Evolutionary conservation across 2,888 invertebrate genomes (phyloP), one percentile per base, ranked within the genome.

Genomic region (Nebria brevicollis): DNA sequence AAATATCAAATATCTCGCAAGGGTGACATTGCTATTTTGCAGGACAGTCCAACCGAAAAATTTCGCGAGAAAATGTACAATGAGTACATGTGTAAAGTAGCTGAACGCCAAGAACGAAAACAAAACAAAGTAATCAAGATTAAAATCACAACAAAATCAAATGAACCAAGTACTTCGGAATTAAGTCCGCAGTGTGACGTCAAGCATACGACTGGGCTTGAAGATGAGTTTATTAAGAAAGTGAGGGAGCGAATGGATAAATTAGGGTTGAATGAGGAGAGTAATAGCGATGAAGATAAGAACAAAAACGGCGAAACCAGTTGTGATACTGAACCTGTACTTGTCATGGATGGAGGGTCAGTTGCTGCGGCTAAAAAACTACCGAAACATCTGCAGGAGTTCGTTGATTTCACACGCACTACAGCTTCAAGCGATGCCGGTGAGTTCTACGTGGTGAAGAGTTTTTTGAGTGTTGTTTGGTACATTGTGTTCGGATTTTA

Each of bases 21-120:
- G 84, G 90, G 90, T 77, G 91, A 92, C 84, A 88, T 89, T 75
- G 89, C 89, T 10, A 87, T 88, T 85, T 82, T 88, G 43, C 84
- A 86, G 66, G 82, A 83, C 13, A 84, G 70, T 84, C 92, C 93
- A 8, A 93, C 93, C 74, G 94, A 96, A 87, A 90, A 92, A 68
- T 93, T 95, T 85, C 92, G 96, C 7, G 94, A 94, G 84, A 93
- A 94, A 88, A 96, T 96, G 96, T 96, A 95, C 89, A 92, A 94
- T 85, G 96, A 96, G 88, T 96, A 96, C 89, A 92, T 95, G 86
- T 91, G 91, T 86, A 94, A 96, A 89, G 94, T 96, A 85, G 93
- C 94, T 5, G 94, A 95, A 87, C 91, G 95, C 11, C 93, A 95
- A 85, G 94, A 96, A 86, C 91, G 96, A 72, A 94, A 94, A 84